These are phyloP conservation scores for Seladonia tumulorum DNA, from an alignment of 2,888 invertebrate genomes.

Conservation along the genomic window DNA sequence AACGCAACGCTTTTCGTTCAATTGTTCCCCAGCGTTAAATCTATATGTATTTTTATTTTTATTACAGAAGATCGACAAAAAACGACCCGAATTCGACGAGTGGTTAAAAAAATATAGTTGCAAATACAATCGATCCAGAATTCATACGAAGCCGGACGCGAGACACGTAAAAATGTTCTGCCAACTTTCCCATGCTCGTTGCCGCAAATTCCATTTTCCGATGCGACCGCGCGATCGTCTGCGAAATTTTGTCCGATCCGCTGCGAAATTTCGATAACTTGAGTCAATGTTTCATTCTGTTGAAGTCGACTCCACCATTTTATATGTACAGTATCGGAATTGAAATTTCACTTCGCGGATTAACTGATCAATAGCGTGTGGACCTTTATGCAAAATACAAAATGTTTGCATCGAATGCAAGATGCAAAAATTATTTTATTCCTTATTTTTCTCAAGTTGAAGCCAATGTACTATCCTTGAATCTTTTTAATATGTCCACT, in stretches of 20 bases:
- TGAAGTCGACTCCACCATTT: too few relatives aligned
- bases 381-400: too few relatives aligned
- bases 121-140: constrained; percentile 52
- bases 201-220: constrained; percentile 29
- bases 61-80: background rate
- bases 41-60: background rate
- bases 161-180: constrained; percentile 31
- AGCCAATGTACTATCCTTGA: too few relatives aligned
- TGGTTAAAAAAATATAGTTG: constrained; percentile 49
- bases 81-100: constrained; percentile 10
- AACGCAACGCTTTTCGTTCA: too few relatives aligned
- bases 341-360: background rate
- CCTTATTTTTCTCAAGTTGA: too few relatives aligned
- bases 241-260: constrained; percentile 11
- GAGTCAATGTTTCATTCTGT: background rate
- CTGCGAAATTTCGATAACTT: background rate
- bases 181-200: constrained; percentile 37
- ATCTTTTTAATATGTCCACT: too few relatives aligned
- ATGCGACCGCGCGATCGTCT: background rate
- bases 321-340: background rate
- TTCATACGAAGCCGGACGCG: constrained; percentile 9
- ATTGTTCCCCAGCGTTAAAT: too few relatives aligned
- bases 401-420: too few relatives aligned
- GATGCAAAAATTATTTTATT: too few relatives aligned
- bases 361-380: too few relatives aligned